Conservation (phyloP, 2,113 vertebrate species). For the Sander lucioperca region DNA sequence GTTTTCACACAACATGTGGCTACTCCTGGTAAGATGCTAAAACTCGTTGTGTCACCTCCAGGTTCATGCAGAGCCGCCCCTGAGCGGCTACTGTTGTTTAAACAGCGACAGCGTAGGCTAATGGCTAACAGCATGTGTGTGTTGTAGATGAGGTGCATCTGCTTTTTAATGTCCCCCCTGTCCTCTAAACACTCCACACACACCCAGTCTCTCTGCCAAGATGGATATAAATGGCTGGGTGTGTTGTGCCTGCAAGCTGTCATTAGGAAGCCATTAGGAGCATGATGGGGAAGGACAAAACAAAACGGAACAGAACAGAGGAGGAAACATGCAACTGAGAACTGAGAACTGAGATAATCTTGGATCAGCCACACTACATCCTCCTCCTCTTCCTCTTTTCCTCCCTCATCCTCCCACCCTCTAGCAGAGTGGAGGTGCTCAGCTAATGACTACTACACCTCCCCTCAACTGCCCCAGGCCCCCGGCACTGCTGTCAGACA, state of each 20-base stretch:
- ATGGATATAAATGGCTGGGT: conserved; percentile 78
- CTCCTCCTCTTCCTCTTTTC: conserved; percentile 50
- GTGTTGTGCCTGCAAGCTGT: conserved; percentile 81
- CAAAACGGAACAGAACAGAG: conserved; percentile 61
- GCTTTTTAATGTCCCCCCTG: conserved; percentile 61
- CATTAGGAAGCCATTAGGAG: conserved; percentile 83
- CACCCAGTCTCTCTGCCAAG: conserved; percentile 53
- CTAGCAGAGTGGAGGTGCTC: conserved; percentile 57
- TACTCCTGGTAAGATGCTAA: conserved; percentile 53
- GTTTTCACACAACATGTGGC: conserved; percentile 60
- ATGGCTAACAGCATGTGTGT: conserved; percentile 55
- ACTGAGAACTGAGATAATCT: conserved; percentile 63
- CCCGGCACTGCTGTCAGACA: conserved; percentile 62
- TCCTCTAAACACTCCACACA: conserved; percentile 56
- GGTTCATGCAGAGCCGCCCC: conserved; percentile 46
- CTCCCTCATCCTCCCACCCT: conserved; percentile 42
- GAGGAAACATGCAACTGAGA: conserved; percentile 68
- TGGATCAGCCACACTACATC: conserved; percentile 55
- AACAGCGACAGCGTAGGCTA: conserved; percentile 40
- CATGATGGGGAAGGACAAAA: conserved; percentile 72
- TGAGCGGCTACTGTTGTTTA: conserved; percentile 60
- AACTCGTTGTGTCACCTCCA: conserved; percentile 68
- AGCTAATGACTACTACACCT: conserved; percentile 63
- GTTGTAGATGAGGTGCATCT: conserved; percentile 65
- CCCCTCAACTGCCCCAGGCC: conserved; percentile 53